A percentile compares a stretch with the other conserved stretches of the same genome.
Evolutionary conservation across 2,113 vertebrate species (phyloP).

Genomic region (Bufo bufo): DNA sequence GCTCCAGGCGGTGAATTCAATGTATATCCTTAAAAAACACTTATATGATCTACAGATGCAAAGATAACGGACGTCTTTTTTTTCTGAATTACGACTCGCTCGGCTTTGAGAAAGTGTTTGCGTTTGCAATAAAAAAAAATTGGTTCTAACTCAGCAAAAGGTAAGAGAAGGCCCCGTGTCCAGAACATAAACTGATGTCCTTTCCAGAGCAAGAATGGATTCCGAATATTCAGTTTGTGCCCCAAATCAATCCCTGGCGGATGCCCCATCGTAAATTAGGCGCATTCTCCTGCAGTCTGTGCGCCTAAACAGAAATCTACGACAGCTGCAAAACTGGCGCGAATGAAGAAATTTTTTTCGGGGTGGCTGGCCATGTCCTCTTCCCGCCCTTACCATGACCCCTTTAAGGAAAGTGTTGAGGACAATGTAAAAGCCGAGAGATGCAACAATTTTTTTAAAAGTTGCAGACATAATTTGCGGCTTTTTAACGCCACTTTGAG

Average conservation of each 20-base stretch:
- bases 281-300: too few relatives aligned
- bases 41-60: slow-evolving; percentile 36
- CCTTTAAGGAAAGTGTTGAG: too few relatives aligned
- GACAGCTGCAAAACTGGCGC: too few relatives aligned
- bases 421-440: too few relatives aligned
- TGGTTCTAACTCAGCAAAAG: not conserved
- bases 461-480: too few relatives aligned
- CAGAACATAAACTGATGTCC: not conserved
- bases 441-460: too few relatives aligned
- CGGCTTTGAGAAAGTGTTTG: slow-evolving; percentile 1
- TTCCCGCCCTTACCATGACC: too few relatives aligned
- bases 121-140: not conserved
- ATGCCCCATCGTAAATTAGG: too few relatives aligned
- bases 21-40: slow-evolving; percentile 31
- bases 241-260: not conserved
- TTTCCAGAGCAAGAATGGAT: not conserved
- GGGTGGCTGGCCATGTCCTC: too few relatives aligned
- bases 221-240: not conserved
- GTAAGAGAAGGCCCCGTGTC: not conserved
- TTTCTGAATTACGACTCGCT: slow-evolving; percentile 15
- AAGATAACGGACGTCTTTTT: not conserved
- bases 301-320: too few relatives aligned
- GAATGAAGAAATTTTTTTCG: too few relatives aligned
- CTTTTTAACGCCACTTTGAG: too few relatives aligned
- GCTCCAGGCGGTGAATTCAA: slow-evolving; percentile 69